Evolutionary conservation across 2,888 invertebrate genomes (phyloP), one percentile per base, ranked within the genome.

Genomic region (Deilephila porcellus): DNA sequence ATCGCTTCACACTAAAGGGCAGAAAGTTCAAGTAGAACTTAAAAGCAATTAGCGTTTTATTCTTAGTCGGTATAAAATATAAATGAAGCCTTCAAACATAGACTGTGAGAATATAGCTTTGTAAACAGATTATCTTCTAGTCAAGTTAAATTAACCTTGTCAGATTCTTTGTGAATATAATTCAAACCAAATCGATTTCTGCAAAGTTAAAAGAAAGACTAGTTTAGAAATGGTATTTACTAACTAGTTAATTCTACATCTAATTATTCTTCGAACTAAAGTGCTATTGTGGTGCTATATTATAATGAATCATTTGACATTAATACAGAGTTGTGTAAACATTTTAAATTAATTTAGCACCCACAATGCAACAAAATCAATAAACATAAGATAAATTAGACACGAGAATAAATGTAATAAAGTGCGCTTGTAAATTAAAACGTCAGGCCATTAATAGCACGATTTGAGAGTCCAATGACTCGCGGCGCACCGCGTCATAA

Each of bases 401-500:
- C 17, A 63, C 34, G 34, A 34, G 34, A 63, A 63, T 63, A 63
- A 63, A 60, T 29, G 60, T 62, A 20, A 67, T 20, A n/a, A 45
- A 45, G 37, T 20, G 37, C n/a, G 20, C 11, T 67, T 67, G 25
- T 25, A 67, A 52, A 67, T 67, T 45, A 67, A 52, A 25, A 67
- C 67, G 14, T 64, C 64, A 64, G 20, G 64, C 37, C 37, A 37
- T 14, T 56, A 56, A 56, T 56, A 64, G 37, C 20, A 19, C 64
- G 67, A 67, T 67, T 67, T 67, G 67, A 11, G 67, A 67, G 67
- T 67, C 67, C 52, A 67, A 67, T 67, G 67, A 52, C 67, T 25
- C 32, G 19, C 20, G n/a, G 11, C 37, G 64, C 64, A n/a, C 20
- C 37, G 20, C 25, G 64, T 45, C 19, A 56, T 56, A 56, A 56